A percentile compares a stretch with the other conserved stretches of the same genome.
These are phyloP conservation scores for Syritta pipiens DNA, from an alignment of 2,888 invertebrate genomes.

Conservation along the genomic window DNA sequence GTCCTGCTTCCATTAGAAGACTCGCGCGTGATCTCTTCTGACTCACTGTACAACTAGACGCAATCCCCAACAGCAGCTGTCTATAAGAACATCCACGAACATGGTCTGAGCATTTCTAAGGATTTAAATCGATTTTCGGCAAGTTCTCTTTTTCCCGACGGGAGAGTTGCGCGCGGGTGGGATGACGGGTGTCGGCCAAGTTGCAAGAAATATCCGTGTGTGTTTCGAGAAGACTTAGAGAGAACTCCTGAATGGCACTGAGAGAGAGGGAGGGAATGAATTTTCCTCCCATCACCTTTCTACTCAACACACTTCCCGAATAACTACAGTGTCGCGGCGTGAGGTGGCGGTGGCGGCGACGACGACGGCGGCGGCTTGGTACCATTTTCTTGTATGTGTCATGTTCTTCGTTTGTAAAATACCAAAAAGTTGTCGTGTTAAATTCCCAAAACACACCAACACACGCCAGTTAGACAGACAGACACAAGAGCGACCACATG, in stretches of 20 bases:
- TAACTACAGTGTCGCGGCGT: neutral
- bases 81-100: constrained; percentile 17
- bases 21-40: neutral
- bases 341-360: too few species aligned
- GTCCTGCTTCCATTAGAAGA: too few species aligned
- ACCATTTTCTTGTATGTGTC: constrained; percentile 12
- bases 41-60: constrained; percentile 13
- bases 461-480: neutral
- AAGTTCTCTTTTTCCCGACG: neutral
- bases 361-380: neutral
- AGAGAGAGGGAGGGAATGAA: too few species aligned
- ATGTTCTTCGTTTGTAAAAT: constrained; percentile 12
- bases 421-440: constrained; percentile 13
- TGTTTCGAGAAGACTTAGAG: neutral
- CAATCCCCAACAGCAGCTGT: constrained; percentile 10
- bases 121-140: constrained; percentile 17
- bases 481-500: too few species aligned
- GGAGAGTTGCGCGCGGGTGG: neutral
- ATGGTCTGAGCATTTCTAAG: constrained; percentile 7
- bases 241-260: too few species aligned
- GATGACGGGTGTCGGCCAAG: too few species aligned
- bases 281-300: too few species aligned
- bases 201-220: neutral
- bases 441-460: constrained; percentile 10
- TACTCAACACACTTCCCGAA: neutral